phyloP scores from a whole-genome alignment of 2,888 invertebrate species.

The Caenorhabditis sp. region DNA sequence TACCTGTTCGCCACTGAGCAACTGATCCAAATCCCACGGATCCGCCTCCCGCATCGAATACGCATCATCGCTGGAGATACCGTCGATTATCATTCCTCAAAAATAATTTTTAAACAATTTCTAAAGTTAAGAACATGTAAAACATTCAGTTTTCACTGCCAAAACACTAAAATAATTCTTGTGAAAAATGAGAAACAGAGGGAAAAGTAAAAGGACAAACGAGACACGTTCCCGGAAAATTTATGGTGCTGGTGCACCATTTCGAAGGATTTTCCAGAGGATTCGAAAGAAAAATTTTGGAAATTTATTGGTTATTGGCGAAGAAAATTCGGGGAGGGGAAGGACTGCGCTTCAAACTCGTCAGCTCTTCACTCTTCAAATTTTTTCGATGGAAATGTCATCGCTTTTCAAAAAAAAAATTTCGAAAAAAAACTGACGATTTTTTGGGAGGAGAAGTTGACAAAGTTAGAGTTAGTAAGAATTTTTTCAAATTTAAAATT shows the following conservation, averaged over 20 bases:
- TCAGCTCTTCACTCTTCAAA: no score
- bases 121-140: background rate
- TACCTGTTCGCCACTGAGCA: conserved; percentile 78
- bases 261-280: conserved; percentile 1
- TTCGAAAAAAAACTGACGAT: no score
- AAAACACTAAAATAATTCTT: no score
- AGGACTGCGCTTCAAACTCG: no score
- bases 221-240: conserved; percentile 33
- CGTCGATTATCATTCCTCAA: conserved; percentile 56
- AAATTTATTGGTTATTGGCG: background rate
- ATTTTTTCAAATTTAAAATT: no score
- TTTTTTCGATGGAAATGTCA: no score
- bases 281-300: background rate
- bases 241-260: conserved; percentile 41
- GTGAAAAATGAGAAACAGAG: conserved; percentile 10
- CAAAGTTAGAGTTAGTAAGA: no score
- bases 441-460: no score
- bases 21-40: conserved; percentile 80
- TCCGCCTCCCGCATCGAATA: conserved; percentile 69
- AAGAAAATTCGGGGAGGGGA: no score
- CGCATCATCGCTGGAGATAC: conserved; percentile 53
- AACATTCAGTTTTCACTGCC: no score
- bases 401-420: no score
- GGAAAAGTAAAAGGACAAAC: conserved; percentile 7
- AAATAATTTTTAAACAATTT: background rate